These are phyloP conservation scores for Phrynosoma blainvillii DNA, from an alignment of 2,113 vertebrate species.

Conservation along the genomic window DNA sequence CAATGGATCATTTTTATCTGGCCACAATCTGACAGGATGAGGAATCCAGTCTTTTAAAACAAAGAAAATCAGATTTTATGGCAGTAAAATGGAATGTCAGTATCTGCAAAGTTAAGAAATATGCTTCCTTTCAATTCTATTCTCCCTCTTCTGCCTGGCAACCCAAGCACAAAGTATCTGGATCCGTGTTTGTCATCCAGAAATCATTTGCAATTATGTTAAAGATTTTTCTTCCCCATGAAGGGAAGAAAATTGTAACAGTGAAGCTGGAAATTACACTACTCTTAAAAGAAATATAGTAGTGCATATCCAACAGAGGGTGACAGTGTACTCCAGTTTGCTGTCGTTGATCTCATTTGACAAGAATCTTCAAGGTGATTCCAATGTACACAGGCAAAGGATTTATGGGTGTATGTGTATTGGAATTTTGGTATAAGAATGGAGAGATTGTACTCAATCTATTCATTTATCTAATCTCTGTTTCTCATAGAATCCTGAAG, in stretches of 20 bases:
- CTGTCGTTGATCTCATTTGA: neutral
- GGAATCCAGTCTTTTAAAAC: too few species aligned
- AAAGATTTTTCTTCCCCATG: neutral
- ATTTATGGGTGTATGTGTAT: too few species aligned
- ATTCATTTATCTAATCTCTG: too few species aligned
- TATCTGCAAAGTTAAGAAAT: neutral
- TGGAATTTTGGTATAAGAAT: too few species aligned
- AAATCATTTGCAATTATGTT: neutral
- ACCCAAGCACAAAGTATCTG: neutral
- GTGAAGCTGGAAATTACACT: conserved; percentile 16
- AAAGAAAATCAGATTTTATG: too few species aligned
- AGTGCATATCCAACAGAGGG: neutral
- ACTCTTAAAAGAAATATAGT: neutral
- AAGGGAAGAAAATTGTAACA: neutral
- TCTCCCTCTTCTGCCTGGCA: neutral
- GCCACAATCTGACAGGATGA: too few species aligned
- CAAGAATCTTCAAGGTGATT: neutral
- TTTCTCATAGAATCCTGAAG: too few species aligned
- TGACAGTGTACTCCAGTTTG: neutral
- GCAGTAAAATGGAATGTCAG: neutral
- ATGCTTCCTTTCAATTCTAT: neutral
- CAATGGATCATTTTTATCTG: too few species aligned
- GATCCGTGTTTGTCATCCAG: neutral
- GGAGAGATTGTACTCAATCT: too few species aligned
- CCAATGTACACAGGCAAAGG: neutral